Evolutionary conservation across 2,113 vertebrate genomes (phyloP).

Genomic region (Telmatochromis brichardi): DNA sequence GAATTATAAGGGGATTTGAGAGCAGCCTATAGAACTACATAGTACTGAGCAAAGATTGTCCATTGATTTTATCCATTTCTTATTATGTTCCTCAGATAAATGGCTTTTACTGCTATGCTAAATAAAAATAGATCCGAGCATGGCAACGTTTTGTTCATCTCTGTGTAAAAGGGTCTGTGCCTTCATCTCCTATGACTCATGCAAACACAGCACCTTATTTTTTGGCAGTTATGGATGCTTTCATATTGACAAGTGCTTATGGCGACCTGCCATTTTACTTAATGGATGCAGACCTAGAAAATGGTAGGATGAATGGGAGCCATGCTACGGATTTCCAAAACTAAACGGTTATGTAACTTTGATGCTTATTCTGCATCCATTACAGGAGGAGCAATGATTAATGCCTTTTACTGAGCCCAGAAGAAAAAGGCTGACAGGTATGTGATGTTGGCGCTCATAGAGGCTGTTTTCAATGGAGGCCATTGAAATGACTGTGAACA

Average conservation of each 20-base stretch:
- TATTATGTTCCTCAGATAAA: background rate
- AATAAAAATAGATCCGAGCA: background rate
- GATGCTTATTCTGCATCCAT: background rate
- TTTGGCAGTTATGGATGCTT: constrained; percentile 28
- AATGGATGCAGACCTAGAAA: constrained; percentile 1
- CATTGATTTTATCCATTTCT: background rate
- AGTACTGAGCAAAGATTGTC: constrained; percentile 58
- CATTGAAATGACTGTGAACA: constrained; percentile 5
- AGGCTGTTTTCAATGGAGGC: background rate
- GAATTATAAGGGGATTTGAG: background rate
- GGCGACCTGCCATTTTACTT: constrained; percentile 22
- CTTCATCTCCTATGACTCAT: constrained; percentile 21
- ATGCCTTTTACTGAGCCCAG: background rate
- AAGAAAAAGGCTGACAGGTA: background rate
- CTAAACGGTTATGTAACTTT: constrained; percentile 17
- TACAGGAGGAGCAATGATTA: background rate
- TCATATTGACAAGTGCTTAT: constrained; percentile 10
- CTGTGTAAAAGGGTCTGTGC: background rate
- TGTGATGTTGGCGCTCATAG: background rate
- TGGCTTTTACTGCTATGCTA: background rate
- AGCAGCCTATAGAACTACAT: background rate
- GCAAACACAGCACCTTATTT: constrained; percentile 26
- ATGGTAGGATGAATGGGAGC: background rate
- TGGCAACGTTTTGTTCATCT: background rate
- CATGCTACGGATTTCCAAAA: constrained; percentile 8